Evolutionary conservation across 2,797 vertebrate species (phyloP), one percentile per base, ranked within the genome.

Genomic region (Protonibea diacanthus): DNA sequence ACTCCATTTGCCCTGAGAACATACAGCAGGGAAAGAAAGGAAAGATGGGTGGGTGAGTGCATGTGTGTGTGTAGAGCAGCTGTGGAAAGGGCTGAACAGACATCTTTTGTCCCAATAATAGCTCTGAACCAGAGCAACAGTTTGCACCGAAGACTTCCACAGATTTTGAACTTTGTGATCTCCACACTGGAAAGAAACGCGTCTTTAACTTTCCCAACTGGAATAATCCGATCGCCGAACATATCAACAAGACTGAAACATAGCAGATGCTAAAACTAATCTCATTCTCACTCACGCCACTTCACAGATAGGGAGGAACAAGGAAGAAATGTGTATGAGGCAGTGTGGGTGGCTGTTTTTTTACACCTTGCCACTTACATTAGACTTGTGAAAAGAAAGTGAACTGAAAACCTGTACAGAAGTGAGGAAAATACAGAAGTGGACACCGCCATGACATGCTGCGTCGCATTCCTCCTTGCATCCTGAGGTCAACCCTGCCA

Each of bases 11-110:
- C 73, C 80, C 82, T 86, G 82, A 11, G 64, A 91, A 88, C 82
- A 86, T 84, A 82, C 86, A 84, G 86, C 80, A 87, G 87, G 86
- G 85, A 92, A 88, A 93, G 83, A 89, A 91, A 80, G 90, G 86
- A 90, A 85, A 82, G 80, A 89, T 88, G 86, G 81, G 85, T 87
- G 86, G 64, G 84, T 91, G 90, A 82, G 88, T 85, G 83, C 60
- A 27, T 77, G 77, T 90, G 90, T 71, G 82, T 78, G 71, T 42
- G 71, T 78, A 86, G 90, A 90, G 92, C 93, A 94, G 94, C 94
- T 94, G 91, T 92, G 91, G 91, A 94, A 92, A 91, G 81, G 91
- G 91, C 89, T 93, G 91, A 93, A 94, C 92, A 93, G 88, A 90
- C 91, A 90, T 88, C 93, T 93, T 94, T 94, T 93, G 91, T 93